These are phyloP conservation scores for Pantherophis vulpinus DNA, from an alignment of 2,797 vertebrate species.

Conservation along the genomic window DNA sequence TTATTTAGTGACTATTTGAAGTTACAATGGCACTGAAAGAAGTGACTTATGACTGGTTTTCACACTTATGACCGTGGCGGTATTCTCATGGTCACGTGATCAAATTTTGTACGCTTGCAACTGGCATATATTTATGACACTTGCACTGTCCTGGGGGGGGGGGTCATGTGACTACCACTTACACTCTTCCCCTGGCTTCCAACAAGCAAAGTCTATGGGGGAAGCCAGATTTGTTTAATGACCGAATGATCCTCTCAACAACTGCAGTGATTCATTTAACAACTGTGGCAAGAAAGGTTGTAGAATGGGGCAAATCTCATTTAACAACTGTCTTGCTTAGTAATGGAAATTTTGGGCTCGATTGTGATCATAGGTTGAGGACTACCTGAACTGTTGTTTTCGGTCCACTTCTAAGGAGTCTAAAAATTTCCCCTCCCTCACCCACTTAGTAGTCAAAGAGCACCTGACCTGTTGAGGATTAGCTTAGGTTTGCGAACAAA, in stretches of 20 bases:
- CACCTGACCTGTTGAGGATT: constrained; percentile 85
- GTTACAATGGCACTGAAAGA: not conserved
- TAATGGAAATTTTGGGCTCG: not conserved
- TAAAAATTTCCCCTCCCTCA: not conserved
- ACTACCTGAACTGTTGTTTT: not conserved
- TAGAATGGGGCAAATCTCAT: not conserved
- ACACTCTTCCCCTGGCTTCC: not conserved
- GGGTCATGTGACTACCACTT: not conserved
- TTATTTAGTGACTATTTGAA: not conserved
- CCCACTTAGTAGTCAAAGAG: not conserved
- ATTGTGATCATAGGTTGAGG: not conserved
- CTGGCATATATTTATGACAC: not conserved
- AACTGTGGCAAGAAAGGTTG: not conserved
- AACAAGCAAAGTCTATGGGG: not conserved
- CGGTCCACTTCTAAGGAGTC: not conserved
- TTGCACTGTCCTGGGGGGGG: not conserved
- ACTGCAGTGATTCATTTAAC: not conserved
- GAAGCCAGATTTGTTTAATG: not conserved
- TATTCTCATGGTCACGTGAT: not conserved
- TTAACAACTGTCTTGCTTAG: not conserved
- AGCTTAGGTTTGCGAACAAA: constrained; percentile 74
- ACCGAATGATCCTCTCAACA: not conserved
- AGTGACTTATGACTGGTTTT: not conserved
- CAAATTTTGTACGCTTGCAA: not conserved
- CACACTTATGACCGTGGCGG: not conserved